Conservation (phyloP, 2,888 invertebrate genomes). For the Caenorhabditis parvicauda region DNA sequence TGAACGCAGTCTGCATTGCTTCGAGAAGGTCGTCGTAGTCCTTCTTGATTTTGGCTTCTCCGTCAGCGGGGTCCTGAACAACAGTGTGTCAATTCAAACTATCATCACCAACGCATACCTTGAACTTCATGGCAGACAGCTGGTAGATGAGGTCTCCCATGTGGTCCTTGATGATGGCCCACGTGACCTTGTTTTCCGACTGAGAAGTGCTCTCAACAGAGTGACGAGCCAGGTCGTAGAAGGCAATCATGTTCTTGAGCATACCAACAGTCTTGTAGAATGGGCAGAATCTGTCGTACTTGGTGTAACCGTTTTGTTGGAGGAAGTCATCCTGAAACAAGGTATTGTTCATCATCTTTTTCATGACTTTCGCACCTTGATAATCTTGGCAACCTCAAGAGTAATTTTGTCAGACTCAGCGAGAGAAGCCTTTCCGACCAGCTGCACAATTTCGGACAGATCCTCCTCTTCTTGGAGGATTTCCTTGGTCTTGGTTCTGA, state of each 20-base stretch:
- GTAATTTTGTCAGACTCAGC: slow-evolving; percentile 99
- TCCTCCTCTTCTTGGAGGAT: slow-evolving; percentile 92
- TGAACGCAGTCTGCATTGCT: slow-evolving; percentile 93
- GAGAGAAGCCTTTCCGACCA: slow-evolving; percentile 86
- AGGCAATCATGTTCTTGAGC: slow-evolving; percentile 94
- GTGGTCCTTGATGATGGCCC: slow-evolving; percentile 86
- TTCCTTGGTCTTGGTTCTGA: slow-evolving; percentile 88
- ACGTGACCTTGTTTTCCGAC: slow-evolving; percentile 85
- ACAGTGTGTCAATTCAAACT: slow-evolving; percentile 1
- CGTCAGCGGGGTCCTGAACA: slow-evolving; percentile 92
- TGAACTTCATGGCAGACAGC: slow-evolving; percentile 98
- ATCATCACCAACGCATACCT: slow-evolving; percentile 69
- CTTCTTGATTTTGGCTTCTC: slow-evolving; percentile 91
- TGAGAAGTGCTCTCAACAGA: slow-evolving; percentile 97
- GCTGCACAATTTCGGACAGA: slow-evolving; percentile 97
- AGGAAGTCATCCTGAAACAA: slow-evolving; percentile 96
- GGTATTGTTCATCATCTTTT: no score
- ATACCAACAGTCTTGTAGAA: slow-evolving; percentile 99
- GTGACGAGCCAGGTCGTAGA: slow-evolving; percentile 96
- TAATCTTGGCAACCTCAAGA: slow-evolving; percentile 82
- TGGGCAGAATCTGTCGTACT: slow-evolving; percentile 81
- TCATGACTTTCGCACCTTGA: slow-evolving; percentile 73
- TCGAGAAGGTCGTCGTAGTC: slow-evolving; percentile 95
- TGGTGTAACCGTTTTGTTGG: slow-evolving; percentile 88
- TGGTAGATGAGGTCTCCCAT: slow-evolving; percentile 95